These are phyloP conservation scores for Pempheris klunzingeri DNA, from an alignment of 2,797 vertebrate species.

Conservation along the genomic window DNA sequence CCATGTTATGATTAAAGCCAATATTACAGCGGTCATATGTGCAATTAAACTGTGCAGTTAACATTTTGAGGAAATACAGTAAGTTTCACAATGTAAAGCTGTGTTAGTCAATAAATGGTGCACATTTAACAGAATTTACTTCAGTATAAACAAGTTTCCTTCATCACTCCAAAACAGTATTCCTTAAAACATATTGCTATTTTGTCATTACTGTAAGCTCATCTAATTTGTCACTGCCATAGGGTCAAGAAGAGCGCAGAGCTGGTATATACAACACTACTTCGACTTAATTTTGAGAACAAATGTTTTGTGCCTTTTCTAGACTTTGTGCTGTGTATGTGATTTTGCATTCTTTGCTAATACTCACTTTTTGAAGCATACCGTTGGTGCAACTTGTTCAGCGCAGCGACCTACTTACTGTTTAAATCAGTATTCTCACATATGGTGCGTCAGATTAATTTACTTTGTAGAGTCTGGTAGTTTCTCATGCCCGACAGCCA, in stretches of 20 bases:
- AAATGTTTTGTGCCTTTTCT: background rate
- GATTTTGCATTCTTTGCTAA: background rate
- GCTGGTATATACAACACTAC: too few species aligned
- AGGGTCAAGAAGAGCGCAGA: background rate
- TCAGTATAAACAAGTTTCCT: background rate
- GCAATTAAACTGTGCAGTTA: constrained; percentile 1
- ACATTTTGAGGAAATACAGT: background rate
- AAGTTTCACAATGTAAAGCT: background rate
- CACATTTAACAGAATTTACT: background rate
- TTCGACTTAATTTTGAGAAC: background rate
- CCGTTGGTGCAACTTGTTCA: background rate
- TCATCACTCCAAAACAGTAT: background rate
- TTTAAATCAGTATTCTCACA: background rate
- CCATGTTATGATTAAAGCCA: background rate
- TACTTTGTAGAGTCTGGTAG: background rate
- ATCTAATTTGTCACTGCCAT: background rate
- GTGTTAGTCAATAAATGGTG: background rate
- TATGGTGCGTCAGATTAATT: background rate
- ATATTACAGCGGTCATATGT: background rate
- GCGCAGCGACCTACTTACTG: background rate
- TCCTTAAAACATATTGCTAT: background rate
- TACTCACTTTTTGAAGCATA: background rate
- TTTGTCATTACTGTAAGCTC: background rate
- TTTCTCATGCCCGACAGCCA: background rate
- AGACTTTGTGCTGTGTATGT: background rate